Evolutionary conservation across 2,113 vertebrate species (phyloP), one percentile per base, ranked within the genome.

Genomic region (Hemibagrus wyckioides): DNA sequence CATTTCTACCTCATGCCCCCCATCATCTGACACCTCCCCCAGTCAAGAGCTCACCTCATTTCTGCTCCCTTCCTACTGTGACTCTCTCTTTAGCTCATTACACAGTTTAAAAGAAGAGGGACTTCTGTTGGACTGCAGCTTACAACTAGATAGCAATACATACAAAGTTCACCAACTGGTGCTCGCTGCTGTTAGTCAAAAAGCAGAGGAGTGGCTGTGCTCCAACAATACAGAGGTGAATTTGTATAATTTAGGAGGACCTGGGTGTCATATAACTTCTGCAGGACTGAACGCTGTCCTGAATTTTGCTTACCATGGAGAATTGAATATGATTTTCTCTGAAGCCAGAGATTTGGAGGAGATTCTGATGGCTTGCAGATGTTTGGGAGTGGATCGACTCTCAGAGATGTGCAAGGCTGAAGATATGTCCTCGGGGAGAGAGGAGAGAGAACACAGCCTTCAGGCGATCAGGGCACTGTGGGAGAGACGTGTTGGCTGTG

Each of bases 271-370:
- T 75, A 65, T 89, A 52, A 88, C 90, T 8, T 79, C 82, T 6
- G 3, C 41, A 33, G 92, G 92, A 87, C 92, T 94, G 89, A 90
- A 94, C 69, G 92, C 94, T 19, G 84, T 95, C 59, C 86, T 96
- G 41, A 84, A 93, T 86, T 96, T 96, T 1, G 94, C 96, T 67
- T 96, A 96, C 0, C 88, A 85, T 6, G 95, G 95, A 21, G 52
- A 89, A 2, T 10, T 59, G 28, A 56, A 33, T 9, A 36, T 39
- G n/a, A 57, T 94, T 13, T 25, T 28, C 3, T 59, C 88, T 86
- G 71, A n/a, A 0, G 0, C 30, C n/a, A 87, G 65, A 75, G 39
- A 2, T 3, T 19, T 65, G 1, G 75, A 1, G 0, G 95, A 95
- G 19, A 88, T 95, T 65, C 57, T 91, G 57, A 91, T 85, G 1